Conservation (phyloP, 2,113 vertebrate genomes). For the Verasper variegatus region DNA sequence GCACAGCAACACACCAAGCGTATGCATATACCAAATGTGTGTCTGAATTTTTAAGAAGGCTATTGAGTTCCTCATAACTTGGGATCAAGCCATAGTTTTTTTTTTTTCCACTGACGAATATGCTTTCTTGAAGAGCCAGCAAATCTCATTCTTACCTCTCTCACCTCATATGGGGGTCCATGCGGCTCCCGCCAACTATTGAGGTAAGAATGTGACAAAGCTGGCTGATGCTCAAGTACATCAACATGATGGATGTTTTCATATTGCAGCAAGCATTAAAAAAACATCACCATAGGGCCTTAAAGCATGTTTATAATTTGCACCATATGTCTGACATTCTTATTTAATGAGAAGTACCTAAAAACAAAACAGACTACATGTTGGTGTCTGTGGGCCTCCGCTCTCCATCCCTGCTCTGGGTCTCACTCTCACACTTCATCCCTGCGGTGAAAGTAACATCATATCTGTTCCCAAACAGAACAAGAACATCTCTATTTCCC, state of each 20-base stretch:
- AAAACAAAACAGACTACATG: conserved; percentile 24
- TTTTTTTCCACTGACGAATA: conserved; percentile 8
- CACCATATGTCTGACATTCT: conserved; percentile 11
- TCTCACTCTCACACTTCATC: background rate
- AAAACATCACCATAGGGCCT: background rate
- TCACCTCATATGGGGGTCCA: conserved; percentile 12
- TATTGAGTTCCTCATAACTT: conserved; percentile 18
- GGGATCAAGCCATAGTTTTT: conserved; percentile 21
- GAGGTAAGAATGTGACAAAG: conserved; percentile 39
- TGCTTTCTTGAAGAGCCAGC: conserved; percentile 32
- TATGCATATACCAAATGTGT: conserved; percentile 17
- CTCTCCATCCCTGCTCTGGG: conserved; percentile 1
- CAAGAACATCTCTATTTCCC: conserved; percentile 9
- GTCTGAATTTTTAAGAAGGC: conserved; percentile 33
- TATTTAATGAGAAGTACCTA: conserved; percentile 12
- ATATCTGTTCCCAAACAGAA: conserved; percentile 32
- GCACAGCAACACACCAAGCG: conserved; percentile 7
- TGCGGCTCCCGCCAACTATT: conserved; percentile 27
- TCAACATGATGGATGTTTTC: conserved; percentile 6
- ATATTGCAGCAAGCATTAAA: background rate
- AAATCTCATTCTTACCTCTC: conserved; percentile 18
- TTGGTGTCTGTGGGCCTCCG: conserved; percentile 1
- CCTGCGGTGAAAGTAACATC: conserved; percentile 22
- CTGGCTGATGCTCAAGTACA: conserved; percentile 30
- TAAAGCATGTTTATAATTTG: conserved; percentile 23